phyloP scores from a whole-genome alignment of 2,797 vertebrate genomes.

The Phylloscopus collybita region DNA sequence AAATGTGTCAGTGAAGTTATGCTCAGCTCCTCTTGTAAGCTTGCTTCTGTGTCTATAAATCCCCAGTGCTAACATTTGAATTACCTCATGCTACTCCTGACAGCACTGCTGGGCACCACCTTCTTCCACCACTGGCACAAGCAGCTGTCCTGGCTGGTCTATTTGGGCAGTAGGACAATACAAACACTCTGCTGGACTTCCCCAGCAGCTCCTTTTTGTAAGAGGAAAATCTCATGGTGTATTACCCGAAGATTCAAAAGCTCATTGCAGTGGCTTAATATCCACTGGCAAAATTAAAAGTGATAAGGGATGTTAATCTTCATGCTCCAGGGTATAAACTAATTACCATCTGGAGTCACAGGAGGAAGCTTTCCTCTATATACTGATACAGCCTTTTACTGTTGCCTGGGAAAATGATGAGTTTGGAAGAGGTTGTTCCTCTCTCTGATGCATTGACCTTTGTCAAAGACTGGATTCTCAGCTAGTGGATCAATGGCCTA shows the following conservation, averaged over 20 bases:
- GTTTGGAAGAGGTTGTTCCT: conserved; percentile 16
- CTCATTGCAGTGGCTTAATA: conserved; percentile 58
- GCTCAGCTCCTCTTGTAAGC: neutral
- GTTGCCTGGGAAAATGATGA: conserved; percentile 57
- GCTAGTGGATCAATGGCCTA: conserved; percentile 47
- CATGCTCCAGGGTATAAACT: conserved; percentile 70
- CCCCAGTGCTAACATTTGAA: neutral
- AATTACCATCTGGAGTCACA: conserved; percentile 69
- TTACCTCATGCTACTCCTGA: neutral
- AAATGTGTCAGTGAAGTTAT: neutral
- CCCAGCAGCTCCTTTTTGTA: neutral
- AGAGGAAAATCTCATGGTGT: neutral
- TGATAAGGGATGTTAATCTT: conserved; percentile 73
- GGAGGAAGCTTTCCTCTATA: conserved; percentile 42
- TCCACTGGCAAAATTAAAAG: conserved; percentile 67
- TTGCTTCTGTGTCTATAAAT: neutral
- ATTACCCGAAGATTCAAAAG: conserved; percentile 50
- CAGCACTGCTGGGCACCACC: neutral
- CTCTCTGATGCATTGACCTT: conserved; percentile 45
- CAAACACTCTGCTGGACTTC: neutral
- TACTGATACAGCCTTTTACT: conserved; percentile 18
- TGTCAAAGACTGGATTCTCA: conserved; percentile 33
- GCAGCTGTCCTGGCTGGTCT: neutral
- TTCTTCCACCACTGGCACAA: neutral
- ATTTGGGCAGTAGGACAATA: neutral